These are phyloP conservation scores for Brachionus plicatilis DNA, from an alignment of 1,140 invertebrate genomes.

Conservation along the genomic window DNA sequence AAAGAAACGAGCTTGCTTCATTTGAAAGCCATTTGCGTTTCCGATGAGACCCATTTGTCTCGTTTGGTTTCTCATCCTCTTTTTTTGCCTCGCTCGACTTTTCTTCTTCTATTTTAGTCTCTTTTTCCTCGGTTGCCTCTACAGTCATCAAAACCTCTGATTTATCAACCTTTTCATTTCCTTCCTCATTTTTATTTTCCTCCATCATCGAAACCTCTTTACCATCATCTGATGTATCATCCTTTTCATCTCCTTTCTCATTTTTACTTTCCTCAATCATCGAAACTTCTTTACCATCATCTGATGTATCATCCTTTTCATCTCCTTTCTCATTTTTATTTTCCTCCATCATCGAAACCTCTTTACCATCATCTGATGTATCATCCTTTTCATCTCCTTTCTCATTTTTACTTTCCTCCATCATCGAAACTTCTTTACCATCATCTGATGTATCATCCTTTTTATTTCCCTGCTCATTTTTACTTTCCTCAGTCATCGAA, in stretches of 20 bases:
- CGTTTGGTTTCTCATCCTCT: neutral
- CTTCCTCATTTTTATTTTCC: neutral
- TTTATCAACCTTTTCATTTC: neutral
- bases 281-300: neutral
- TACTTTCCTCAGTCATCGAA: no score
- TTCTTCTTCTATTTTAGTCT: neutral
- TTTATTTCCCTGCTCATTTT: neutral
- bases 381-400: neutral
- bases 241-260: neutral
- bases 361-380: neutral
- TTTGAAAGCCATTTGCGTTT: slow-evolving; percentile 23
- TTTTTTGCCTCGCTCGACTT: neutral
- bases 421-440: no score
- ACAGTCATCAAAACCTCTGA: neutral
- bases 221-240: neutral
- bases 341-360: neutral
- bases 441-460: neutral
- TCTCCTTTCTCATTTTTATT: neutral
- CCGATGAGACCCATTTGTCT: neutral
- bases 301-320: neutral
- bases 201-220: neutral
- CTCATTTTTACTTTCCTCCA: neutral
- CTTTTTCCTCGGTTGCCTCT: neutral
- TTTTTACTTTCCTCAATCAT: neutral
- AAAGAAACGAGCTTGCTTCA: slow-evolving; percentile 1